Evolutionary conservation across 2,797 vertebrate species (phyloP), one percentile per base, ranked within the genome.

Genomic region (Spheniscus humboldti): DNA sequence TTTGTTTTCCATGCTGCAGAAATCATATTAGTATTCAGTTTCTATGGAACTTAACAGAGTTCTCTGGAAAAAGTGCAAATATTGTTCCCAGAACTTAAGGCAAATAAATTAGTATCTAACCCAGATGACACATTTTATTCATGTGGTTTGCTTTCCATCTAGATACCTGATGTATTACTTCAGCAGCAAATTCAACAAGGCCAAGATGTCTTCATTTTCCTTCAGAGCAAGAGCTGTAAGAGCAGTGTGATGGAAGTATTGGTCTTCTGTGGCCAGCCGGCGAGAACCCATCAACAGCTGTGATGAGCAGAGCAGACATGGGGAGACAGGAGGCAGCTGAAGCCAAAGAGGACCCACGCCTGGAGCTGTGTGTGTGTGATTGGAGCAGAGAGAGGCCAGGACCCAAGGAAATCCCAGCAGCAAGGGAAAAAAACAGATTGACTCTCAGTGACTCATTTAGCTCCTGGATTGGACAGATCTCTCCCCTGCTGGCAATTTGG

Each of bases 401-500:
- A 96, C 97, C 97, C 88, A 92, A 96, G 97, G 98, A 98, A 98
- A 98, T 97, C 97, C 98, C 97, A 96, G 97, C 97, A 98, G 98
- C 97, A 95, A 97, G 97, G 97, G 96, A 95, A 98, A 97, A 96
- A 96, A 98, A 98, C 98, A 98, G 98, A 98, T 98, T 98, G 98
- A 98, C 98, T 98, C 98, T 97, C 97, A 98, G 97, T 98, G 98
- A 98, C 98, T 98, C 98, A 98, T 98, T 99, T 98, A 98, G 98
- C 98, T 98, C 98, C 98, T 98, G 98, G 98, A 98, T 98, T 98
- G 98, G 98, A 98, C 97, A 97, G 98, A 98, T 98, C 97, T 97
- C 97, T 98, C 97, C 97, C 98, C 98, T 98, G 98, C 98, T 98
- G 98, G 98, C 97, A 97, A 96, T 98, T 98, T 98, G 98, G 98